Conservation (phyloP, 2,888 invertebrate species). For the Drosophila cyrtoloma region DNA sequence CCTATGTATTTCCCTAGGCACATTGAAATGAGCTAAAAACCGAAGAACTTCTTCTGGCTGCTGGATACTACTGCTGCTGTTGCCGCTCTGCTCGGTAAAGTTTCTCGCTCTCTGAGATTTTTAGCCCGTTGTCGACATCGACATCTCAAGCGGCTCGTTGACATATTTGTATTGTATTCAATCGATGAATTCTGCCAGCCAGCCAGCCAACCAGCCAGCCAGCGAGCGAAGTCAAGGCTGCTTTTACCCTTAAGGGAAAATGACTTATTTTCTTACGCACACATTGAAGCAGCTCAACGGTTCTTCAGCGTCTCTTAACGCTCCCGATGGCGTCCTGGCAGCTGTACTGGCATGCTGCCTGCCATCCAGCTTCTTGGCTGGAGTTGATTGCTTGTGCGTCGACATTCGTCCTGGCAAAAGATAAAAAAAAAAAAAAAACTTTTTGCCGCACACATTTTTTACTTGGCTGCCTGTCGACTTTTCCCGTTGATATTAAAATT, state of each 20-base stretch:
- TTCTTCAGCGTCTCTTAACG: constrained; percentile 4
- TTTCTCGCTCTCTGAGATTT: constrained; percentile 68
- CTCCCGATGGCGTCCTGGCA: constrained; percentile 25
- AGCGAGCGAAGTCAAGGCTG: constrained; percentile 48
- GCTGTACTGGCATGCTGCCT: constrained; percentile 41
- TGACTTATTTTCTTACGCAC: constrained; percentile 82
- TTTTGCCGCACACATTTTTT: constrained; percentile 77
- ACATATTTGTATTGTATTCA: constrained; percentile 82
- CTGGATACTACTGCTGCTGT: neutral
- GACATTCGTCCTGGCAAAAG: constrained; percentile 63
- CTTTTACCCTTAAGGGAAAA: constrained; percentile 74
- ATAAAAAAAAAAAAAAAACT: constrained; percentile 36
- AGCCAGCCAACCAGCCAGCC: constrained; percentile 29
- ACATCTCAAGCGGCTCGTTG: constrained; percentile 82
- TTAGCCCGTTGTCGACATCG: constrained; percentile 54
- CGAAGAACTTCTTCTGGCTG: constrained; percentile 8
- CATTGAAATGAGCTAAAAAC: constrained; percentile 73
- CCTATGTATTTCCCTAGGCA: constrained; percentile 52
- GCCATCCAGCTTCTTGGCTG: constrained; percentile 12
- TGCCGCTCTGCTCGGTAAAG: constrained; percentile 29
- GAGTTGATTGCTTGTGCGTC: constrained; percentile 73
- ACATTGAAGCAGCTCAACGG: constrained; percentile 64
- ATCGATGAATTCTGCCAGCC: constrained; percentile 72
- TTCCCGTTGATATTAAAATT: constrained; percentile 80
- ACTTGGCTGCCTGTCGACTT: constrained; percentile 76